phyloP scores from a whole-genome alignment of 2,797 vertebrate genomes.

The Acanthiza pusilla region DNA sequence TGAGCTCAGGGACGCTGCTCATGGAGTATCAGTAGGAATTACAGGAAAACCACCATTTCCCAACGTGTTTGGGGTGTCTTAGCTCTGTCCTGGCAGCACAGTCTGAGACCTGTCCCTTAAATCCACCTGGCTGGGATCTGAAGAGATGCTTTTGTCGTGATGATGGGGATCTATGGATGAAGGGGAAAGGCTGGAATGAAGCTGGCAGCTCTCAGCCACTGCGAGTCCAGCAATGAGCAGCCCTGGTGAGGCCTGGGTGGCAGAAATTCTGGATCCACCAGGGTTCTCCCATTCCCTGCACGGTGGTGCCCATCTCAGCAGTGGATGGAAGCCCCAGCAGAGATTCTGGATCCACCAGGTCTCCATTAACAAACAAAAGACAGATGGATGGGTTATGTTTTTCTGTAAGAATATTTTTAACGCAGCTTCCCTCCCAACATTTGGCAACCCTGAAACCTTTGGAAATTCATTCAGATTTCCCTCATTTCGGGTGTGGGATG shows the following conservation, averaged over 20 bases:
- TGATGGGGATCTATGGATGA: fast-evolving
- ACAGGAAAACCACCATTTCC: neutral
- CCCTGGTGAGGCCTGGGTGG: neutral
- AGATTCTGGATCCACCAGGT: neutral
- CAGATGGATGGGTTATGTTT: neutral
- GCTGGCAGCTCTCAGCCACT: neutral
- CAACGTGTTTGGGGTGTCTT: neutral
- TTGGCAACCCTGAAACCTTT: neutral
- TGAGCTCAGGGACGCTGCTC: neutral
- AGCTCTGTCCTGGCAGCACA: neutral
- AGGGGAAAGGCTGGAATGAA: neutral
- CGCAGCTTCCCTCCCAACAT: neutral
- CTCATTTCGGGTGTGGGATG: neutral
- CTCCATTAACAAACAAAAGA: neutral
- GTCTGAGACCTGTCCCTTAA: neutral
- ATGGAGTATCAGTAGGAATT: neutral
- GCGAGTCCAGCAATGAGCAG: neutral
- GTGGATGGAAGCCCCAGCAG: neutral
- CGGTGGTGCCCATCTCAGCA: neutral
- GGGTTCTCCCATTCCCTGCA: neutral
- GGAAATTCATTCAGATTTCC: neutral
- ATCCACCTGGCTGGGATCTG: neutral
- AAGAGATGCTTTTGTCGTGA: neutral
- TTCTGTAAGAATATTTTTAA: neutral
- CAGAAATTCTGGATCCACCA: neutral